These are phyloP conservation scores for Halictus rubicundus DNA, from an alignment of 1,140 invertebrate genomes.

Conservation along the genomic window DNA sequence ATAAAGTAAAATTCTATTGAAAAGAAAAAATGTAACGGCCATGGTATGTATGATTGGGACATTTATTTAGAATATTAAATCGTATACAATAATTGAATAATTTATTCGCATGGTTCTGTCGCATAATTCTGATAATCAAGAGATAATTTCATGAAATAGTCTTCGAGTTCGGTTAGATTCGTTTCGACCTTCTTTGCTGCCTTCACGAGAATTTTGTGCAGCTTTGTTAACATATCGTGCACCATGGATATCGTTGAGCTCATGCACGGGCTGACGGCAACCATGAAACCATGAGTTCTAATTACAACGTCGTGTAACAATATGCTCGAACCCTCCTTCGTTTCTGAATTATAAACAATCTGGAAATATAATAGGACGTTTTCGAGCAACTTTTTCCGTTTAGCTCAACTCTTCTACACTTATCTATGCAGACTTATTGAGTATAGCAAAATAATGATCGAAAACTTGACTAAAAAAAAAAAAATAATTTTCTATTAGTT, in stretches of 20 bases:
- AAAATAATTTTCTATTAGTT: too few species aligned
- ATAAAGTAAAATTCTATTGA: too few species aligned
- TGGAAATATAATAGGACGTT: background rate
- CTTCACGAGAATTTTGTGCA: slow-evolving; percentile 18
- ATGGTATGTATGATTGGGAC: too few species aligned
- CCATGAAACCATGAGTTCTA: slow-evolving; percentile 28
- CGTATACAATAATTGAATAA: background rate
- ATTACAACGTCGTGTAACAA: slow-evolving; percentile 48
- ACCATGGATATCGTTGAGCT: slow-evolving; percentile 19
- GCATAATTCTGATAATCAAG: slow-evolving; percentile 11
- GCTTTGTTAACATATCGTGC: slow-evolving; percentile 10
- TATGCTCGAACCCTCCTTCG: slow-evolving; percentile 42
- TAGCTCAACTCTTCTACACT: too few species aligned
- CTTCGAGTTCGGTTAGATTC: slow-evolving; percentile 15
- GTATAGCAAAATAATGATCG: background rate
- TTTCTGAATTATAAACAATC: slow-evolving; percentile 45
- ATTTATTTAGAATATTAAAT: background rate
- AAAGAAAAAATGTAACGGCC: too few species aligned
- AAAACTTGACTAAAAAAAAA: too few species aligned
- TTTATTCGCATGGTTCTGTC: background rate
- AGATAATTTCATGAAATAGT: slow-evolving; percentile 21
- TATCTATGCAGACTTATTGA: too few species aligned
- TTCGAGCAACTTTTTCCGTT: background rate
- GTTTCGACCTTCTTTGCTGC: slow-evolving; percentile 11
- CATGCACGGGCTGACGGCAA: slow-evolving; percentile 25